Base-by-base conservation (phyloP, 2,113 vertebrate species). In the Todiramphus chloris region DNA sequence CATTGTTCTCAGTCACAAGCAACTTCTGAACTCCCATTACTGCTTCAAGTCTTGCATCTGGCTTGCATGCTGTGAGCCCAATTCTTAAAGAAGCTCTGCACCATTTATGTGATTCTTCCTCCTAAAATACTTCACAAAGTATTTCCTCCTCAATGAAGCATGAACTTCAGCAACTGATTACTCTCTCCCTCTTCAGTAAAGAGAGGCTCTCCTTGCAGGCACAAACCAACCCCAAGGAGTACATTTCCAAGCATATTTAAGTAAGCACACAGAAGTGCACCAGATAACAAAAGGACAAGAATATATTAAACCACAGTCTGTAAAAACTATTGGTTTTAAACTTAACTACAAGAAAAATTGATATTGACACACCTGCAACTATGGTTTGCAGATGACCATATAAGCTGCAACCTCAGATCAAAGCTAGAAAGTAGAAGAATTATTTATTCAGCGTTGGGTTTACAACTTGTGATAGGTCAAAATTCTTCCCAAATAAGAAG, bases 1-100 rank as follows among this genome's bases (percentile, higher is more conserved):
- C 95, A 94, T 64, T 97, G 84, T 97, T 96, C 96, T 94, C 80
- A 94, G 87, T 93, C 87, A 97, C 74, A 67, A 97, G 83, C 78
- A 96, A 93, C 80, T 97, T 97, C 96, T 93, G 83, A 95, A 93
- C 74, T 91, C 74, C 51, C 53, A 50, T 93, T 84, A 96, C 64
- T 92, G 81, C 33, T 96, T 92, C 88, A 96, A 95, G 73, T 81
- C 86, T 89, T 73, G 41, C 91, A 97, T 97, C 95, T 97, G 97
- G 95, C 56, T 73, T 96, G 81, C 91, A 72, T 50, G 64, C 68
- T 96, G 89, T 83, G 59, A 97, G 89, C 66, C 90, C 92, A 96
- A 94, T 94, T 96, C 82, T 97, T 81, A 96, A 98, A 74, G 87
- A 94, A 76, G 67, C 92, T 76, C 83, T 76, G 59, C 81, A 94